Conservation (phyloP, 2,113 vertebrate genomes). For the Salvator merianae region DNA sequence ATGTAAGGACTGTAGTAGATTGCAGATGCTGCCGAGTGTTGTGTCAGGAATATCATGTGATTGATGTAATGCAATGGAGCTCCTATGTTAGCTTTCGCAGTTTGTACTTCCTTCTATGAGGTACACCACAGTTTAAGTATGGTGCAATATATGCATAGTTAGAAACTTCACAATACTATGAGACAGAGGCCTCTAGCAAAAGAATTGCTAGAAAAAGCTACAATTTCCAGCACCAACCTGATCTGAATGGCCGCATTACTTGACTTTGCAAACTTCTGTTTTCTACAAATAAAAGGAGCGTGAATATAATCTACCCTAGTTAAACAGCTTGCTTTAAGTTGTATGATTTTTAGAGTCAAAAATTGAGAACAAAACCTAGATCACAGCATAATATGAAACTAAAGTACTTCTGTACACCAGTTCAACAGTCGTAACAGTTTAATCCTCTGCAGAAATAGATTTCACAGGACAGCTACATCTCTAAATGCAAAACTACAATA, state of each 20-base stretch:
- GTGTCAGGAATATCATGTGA: conserved; percentile 5
- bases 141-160: neutral
- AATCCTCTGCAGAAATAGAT: conserved; percentile 1
- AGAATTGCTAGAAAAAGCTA: conserved; percentile 15
- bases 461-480: neutral
- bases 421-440: neutral
- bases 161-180: conserved; percentile 4
- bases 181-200: neutral
- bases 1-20: conserved; percentile 15
- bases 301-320: conserved; percentile 3
- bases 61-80: neutral
- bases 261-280: neutral
- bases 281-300: neutral
- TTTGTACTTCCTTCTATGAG: neutral
- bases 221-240: conserved; percentile 1
- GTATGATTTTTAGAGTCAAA: neutral
- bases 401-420: neutral
- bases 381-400: conserved; percentile 25
- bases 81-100: neutral
- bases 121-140: neutral
- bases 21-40: neutral
- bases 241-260: neutral
- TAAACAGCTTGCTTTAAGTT: conserved; percentile 20
- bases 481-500: neutral
- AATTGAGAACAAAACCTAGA: neutral